A percentile compares a stretch with the other conserved stretches of the same genome.
Evolutionary conservation across 2,113 vertebrate genomes (phyloP).

Genomic region (Lycaon pictus): DNA sequence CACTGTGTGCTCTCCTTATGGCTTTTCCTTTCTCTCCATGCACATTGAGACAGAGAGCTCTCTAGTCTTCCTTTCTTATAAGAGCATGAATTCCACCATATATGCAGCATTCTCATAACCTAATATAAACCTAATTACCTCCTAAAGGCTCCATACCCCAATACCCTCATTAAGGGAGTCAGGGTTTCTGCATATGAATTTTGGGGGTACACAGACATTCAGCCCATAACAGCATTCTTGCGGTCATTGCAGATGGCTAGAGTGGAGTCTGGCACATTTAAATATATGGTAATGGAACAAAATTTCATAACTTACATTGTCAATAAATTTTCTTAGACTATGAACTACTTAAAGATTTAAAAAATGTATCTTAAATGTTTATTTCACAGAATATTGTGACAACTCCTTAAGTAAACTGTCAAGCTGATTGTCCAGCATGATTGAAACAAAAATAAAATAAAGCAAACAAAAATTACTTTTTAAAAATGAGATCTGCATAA

Average conservation of each 20-base stretch:
- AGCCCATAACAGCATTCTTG: neutral
- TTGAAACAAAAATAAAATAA: neutral
- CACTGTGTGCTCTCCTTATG: neutral
- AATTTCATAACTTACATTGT: neutral
- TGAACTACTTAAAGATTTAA: constrained; percentile 21
- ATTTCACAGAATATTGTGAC: neutral
- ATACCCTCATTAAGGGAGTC: neutral
- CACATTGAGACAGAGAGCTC: neutral
- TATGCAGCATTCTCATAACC: neutral
- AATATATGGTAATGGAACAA: neutral
- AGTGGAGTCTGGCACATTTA: neutral
- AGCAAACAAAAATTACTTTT: neutral
- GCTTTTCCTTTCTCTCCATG: neutral
- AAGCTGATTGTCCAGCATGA: neutral
- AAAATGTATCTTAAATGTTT: neutral
- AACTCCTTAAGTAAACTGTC: too few species aligned
- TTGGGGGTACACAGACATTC: neutral
- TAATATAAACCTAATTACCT: neutral
- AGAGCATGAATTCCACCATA: neutral
- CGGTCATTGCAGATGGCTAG: neutral
- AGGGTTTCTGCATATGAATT: neutral
- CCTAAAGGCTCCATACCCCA: neutral
- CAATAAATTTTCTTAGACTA: neutral
- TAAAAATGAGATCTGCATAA: neutral
- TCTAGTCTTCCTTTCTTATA: neutral